Evolutionary conservation across 1,140 invertebrate genomes (phyloP), one percentile per base, ranked within the genome.

Genomic region (Hylaeus volcanicus): DNA sequence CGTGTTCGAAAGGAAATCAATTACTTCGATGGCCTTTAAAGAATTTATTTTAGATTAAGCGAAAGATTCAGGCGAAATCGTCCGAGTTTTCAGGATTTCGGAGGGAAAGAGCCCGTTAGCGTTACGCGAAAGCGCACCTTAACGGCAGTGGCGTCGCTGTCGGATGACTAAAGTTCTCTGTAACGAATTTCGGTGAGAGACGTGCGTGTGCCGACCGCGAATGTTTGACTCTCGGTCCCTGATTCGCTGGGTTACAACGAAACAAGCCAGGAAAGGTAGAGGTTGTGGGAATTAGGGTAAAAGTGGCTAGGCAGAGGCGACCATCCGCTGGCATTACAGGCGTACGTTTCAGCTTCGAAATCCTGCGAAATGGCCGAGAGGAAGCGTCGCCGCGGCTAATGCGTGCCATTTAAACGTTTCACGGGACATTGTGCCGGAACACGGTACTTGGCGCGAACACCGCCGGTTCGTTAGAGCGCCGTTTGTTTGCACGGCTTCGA

Each of bases 351-450:
- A 39, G 69, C 65, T 73, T 83, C 58, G 86, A 82, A 82, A 85
- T 81, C 66, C 73, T 77, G 79, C 81, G 58, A 55, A 86, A 85
- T 73, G 68, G 58, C 48, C 15, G 64, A 41, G 41, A 55, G 73
- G 39, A 65, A 68, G 72, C 39, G 74, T 68, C 58, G 70, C 68
- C 53, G 75, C 51, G 85, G 86, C 88, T 92, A 90, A 91, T 90
- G 88, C 88, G 87, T 82, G 84, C 88, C 88, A 89, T 91, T 91
- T 91, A 90, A 91, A 88, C 88, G 90, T 74, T 85, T 92, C 87
- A 88, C 81, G 89, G 88, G 83, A 90, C 89, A 91, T 91, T 91
- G 88, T 88, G 86, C 86, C 86, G 83, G 88, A 88, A 91, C 90
- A 88, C 85, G 87, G 75, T 86, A 88, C 90, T 91, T 91, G 88